Conservation (phyloP, 1,140 invertebrate genomes). For the Heliconius hermathena region DNA sequence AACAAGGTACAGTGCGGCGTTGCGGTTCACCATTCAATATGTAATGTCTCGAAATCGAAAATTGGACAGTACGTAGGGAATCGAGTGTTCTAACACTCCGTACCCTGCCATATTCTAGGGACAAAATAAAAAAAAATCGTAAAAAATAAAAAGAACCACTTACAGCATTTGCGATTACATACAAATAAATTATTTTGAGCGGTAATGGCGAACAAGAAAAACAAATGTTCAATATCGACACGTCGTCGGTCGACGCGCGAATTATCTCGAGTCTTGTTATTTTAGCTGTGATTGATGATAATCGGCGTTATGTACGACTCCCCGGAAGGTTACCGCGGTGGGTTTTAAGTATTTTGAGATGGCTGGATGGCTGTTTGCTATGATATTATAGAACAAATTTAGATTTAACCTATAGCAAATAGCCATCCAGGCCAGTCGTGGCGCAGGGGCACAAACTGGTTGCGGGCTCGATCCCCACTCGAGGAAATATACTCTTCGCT, state of each 20-base stretch:
- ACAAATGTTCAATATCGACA: constrained; percentile 32
- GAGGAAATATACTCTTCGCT: no score
- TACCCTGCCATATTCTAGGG: no score
- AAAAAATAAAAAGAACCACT: neutral
- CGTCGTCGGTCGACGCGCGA: constrained; percentile 22
- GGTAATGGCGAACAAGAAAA: constrained; percentile 26
- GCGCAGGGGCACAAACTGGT: neutral
- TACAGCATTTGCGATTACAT: constrained; percentile 6
- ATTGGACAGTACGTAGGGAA: no score
- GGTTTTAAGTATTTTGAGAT: constrained; percentile 32
- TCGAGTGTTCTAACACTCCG: no score
- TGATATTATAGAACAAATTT: neutral
- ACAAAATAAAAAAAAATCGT: no score
- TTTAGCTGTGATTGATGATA: constrained; percentile 36
- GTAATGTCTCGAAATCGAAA: no score
- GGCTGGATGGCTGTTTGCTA: neutral
- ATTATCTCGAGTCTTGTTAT: constrained; percentile 32
- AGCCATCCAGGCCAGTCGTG: neutral
- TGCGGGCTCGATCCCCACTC: no score
- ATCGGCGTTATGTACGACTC: constrained; percentile 33
- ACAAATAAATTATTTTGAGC: constrained; percentile 37
- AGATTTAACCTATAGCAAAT: no score
- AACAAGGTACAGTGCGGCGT: no score
- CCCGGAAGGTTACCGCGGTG: constrained; percentile 8
- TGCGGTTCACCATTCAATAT: no score